Conservation (phyloP, 2,113 vertebrate species). For the Piliocolobus tephrosceles region DNA sequence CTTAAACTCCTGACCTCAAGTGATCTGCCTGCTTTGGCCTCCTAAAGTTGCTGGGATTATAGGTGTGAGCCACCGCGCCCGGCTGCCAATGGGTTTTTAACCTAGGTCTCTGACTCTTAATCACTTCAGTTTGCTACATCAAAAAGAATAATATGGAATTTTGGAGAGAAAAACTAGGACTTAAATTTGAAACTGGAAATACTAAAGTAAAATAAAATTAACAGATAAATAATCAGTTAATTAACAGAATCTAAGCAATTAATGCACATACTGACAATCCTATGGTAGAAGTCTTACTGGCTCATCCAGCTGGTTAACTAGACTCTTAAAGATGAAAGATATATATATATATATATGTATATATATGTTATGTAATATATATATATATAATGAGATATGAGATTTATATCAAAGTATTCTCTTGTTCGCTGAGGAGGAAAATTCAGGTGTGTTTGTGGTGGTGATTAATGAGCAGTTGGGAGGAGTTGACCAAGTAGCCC, state of each 20-base stretch:
- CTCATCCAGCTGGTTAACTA: not conserved
- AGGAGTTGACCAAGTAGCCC: not conserved
- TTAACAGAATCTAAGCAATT: not conserved
- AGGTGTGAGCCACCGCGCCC: too few species aligned
- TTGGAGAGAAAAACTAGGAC: not conserved
- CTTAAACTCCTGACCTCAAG: too few species aligned
- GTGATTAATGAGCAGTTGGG: not conserved
- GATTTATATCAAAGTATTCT: not conserved
- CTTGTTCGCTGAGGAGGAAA: not conserved
- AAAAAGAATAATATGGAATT: not conserved
- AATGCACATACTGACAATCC: too few species aligned
- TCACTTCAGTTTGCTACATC: not conserved
- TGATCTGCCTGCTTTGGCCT: too few species aligned
- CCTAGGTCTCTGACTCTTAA: not conserved
- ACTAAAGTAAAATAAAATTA: not conserved
- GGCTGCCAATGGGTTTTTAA: not conserved
- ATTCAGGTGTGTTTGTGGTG: not conserved
- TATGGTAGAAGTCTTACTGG: not conserved
- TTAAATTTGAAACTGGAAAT: constrained; percentile 23
- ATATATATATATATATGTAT: not conserved
- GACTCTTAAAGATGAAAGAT: not conserved
- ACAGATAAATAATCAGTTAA: not conserved
- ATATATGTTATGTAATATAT: too few species aligned
- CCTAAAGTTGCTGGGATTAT: too few species aligned
- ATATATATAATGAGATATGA: not conserved